Base-by-base conservation (phyloP, 2,113 vertebrate species). In the Aegypius monachus region DNA sequence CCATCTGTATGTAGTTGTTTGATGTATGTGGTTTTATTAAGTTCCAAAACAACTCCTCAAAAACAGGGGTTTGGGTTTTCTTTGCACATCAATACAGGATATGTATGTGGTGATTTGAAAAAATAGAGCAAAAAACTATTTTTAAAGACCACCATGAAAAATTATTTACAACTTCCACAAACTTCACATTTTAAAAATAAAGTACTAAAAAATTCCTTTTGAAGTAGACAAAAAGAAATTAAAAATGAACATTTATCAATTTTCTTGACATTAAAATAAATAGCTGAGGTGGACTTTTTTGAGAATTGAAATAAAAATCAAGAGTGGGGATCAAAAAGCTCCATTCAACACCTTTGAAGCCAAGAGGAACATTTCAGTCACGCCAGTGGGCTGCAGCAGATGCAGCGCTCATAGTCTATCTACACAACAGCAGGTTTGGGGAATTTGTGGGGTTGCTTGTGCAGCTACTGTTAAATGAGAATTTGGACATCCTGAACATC, bases 401-500 rank as follows among this genome's bases (percentile, higher is more conserved):
- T 8, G 23, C 31, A 12, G 58, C 3, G 16, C 81, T 8, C 4
- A 0, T 0, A 34, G 11, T 6, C 23, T 5, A 31, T 1, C 23
- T 25, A 5, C 36, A 29, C 29, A 50, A 3, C 21, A 13, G 38
- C 6, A 3, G 29, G 19, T 7, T 27, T 31, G 21, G 21, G 48
- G 47, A 56, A 16, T 17, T 19, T 10, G 8, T 22, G 48, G 36
- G 55, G 21, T 9, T 79, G 36, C 10, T 71, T 63, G 40, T 10
- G 31, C 47, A 70, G 55, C 62, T 31, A 3, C 53, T 62, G 6
- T 16, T 29, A 26, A 47, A 47, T 18, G 16, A 70, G 40, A 48
- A 32, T 43, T 27, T 23, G 32, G 38, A 58, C 36, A 38, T 6
- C 31, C 14, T 19, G 40, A 62, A 47, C 47, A n/a, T 26, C 8